phyloP scores from a whole-genome alignment of 2,797 vertebrate species.

The Enoplosus armatus region DNA sequence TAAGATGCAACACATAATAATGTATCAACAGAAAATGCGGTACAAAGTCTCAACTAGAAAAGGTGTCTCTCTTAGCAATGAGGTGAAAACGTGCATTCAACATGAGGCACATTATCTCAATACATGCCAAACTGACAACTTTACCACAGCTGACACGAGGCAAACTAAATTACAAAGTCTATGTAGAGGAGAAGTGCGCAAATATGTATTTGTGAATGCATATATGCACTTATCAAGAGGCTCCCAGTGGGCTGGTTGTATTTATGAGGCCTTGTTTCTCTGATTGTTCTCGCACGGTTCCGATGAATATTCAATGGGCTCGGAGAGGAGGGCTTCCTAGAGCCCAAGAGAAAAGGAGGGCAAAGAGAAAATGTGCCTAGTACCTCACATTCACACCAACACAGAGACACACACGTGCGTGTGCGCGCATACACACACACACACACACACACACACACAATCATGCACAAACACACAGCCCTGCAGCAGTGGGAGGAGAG shows the following conservation, averaged over 20 bases:
- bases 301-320: constrained; percentile 85
- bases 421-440: constrained; percentile 8
- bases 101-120: background rate
- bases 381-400: constrained; percentile 62
- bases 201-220: constrained; percentile 64
- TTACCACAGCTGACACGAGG: constrained; percentile 9
- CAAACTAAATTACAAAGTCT: constrained; percentile 38
- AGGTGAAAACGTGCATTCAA: constrained; percentile 17
- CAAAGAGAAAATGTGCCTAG: constrained; percentile 69
- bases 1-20: background rate
- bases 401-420: constrained; percentile 26
- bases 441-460: constrained; percentile 27
- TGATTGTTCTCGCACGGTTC: constrained; percentile 75
- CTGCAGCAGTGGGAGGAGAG: constrained; percentile 92
- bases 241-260: constrained; percentile 77
- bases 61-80: background rate
- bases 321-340: constrained; percentile 67
- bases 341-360: constrained; percentile 75
- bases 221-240: constrained; percentile 69
- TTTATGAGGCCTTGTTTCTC: constrained; percentile 81
- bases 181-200: constrained; percentile 41
- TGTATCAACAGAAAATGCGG: background rate
- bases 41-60: background rate
- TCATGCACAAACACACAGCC: constrained; percentile 61
- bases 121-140: constrained; percentile 26